phyloP scores from a whole-genome alignment of 2,797 vertebrate species.

The Fistularia commersonii region DNA sequence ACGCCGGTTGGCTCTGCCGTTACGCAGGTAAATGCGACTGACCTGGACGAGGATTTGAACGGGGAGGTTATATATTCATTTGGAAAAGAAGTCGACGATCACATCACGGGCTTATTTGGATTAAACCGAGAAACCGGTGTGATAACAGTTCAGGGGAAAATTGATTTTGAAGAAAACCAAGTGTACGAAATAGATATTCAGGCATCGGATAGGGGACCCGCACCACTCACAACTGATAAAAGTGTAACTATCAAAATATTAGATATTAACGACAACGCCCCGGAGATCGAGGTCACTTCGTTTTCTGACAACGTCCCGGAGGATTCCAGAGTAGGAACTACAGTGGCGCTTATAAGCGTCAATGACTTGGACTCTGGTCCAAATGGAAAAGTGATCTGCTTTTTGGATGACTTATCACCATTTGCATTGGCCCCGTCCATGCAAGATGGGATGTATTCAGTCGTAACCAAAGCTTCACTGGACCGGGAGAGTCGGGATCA shows the following conservation, averaged over 20 bases:
- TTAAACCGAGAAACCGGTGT: constrained; percentile 61
- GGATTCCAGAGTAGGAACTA: constrained; percentile 72
- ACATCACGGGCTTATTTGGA: constrained; percentile 44
- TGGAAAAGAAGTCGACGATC: constrained; percentile 49
- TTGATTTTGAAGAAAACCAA: constrained; percentile 62
- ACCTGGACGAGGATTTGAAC: constrained; percentile 54
- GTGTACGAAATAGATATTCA: constrained; percentile 64
- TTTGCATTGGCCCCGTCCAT: constrained; percentile 62
- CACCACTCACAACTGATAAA: constrained; percentile 44
- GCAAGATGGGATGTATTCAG: constrained; percentile 63
- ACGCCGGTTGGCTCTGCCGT: constrained; percentile 41
- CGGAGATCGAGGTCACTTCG: constrained; percentile 77
- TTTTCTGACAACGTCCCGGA: constrained; percentile 66
- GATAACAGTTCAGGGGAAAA: constrained; percentile 42
- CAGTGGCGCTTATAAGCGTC: constrained; percentile 78
- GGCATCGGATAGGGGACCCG: constrained; percentile 53
- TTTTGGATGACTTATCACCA: constrained; percentile 40
- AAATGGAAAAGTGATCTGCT: constrained; percentile 70
- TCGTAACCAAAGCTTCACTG: constrained; percentile 38
- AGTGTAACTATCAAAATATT: constrained; percentile 22
- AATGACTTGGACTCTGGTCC: constrained; percentile 71
- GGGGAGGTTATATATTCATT: constrained; percentile 58
- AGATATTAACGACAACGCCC: constrained; percentile 50
- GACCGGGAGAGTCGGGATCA: constrained; percentile 63
- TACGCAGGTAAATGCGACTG: constrained; percentile 58